A percentile compares a stretch with the other conserved stretches of the same genome.
Evolutionary conservation across 2,888 invertebrate genomes (phyloP).

Genomic region (Oligia strigilis): DNA sequence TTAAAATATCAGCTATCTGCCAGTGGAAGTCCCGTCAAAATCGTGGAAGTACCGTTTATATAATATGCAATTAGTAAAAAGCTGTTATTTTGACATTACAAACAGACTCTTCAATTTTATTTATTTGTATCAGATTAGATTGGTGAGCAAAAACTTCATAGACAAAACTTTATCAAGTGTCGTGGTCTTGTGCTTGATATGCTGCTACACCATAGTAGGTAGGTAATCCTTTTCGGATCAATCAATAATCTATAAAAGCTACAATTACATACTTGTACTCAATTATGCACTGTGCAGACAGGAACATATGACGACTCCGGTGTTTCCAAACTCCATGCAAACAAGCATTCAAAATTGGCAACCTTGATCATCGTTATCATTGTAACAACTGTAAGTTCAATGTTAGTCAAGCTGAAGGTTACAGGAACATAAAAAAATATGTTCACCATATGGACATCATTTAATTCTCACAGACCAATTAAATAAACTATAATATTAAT

Average conservation of each 20-base stretch:
- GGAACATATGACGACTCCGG: neutral
- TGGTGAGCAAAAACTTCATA: neutral
- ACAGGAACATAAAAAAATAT: conserved; percentile 21
- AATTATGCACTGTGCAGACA: too few relatives aligned
- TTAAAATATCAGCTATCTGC: too few relatives aligned
- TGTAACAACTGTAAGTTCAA: conserved; percentile 38
- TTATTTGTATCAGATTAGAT: neutral
- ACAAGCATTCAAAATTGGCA: neutral
- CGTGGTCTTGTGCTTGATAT: too few relatives aligned
- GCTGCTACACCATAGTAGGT: too few relatives aligned
- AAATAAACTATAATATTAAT: conserved; percentile 38
- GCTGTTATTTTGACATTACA: too few relatives aligned
- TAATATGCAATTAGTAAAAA: too few relatives aligned
- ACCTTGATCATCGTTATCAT: conserved; percentile 45
- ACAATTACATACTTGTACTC: too few relatives aligned
- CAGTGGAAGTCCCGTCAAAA: too few relatives aligned
- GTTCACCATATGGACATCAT: conserved; percentile 15
- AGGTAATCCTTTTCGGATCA: neutral
- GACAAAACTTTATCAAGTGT: neutral
- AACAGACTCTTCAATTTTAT: too few relatives aligned
- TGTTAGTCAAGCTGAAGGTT: conserved; percentile 43
- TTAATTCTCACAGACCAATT: conserved; percentile 30
- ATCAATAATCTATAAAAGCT: neutral
- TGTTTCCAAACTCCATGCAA: neutral
- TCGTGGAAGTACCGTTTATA: too few relatives aligned